Conservation (phyloP, 2,888 invertebrate genomes). For the Drosophila rellima region DNA sequence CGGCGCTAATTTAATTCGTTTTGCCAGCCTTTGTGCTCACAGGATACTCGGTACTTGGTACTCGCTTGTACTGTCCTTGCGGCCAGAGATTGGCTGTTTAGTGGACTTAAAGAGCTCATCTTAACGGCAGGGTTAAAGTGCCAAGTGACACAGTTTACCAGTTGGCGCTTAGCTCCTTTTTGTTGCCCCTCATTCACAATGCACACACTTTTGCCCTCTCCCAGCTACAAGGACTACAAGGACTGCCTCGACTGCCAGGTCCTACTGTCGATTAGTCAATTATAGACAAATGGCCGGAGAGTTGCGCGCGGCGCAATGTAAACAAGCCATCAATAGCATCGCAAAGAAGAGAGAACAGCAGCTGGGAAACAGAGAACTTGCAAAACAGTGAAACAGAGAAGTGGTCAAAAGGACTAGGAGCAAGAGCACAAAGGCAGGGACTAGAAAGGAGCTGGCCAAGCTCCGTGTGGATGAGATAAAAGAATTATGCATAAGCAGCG, state of each 20-base stretch:
- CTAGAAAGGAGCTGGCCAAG: constrained; percentile 5
- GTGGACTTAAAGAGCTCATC: constrained; percentile 43
- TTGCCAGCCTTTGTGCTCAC: constrained; percentile 23
- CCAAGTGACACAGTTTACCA: constrained; percentile 54
- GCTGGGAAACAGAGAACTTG: not conserved
- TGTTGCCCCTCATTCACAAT: constrained; percentile 14
- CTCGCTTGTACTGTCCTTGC: constrained; percentile 9
- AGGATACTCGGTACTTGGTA: constrained; percentile 16
- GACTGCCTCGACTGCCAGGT: constrained; percentile 23
- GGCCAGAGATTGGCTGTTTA: constrained; percentile 23
- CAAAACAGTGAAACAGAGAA: constrained; percentile 5
- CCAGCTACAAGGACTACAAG: constrained; percentile 4
- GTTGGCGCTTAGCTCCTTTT: constrained; percentile 8
- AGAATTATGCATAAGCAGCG: constrained; percentile 76
- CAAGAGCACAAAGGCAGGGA: not conserved
- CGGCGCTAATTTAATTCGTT: constrained; percentile 69
- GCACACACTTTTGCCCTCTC: constrained; percentile 25
- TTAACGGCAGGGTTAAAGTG: constrained; percentile 27
- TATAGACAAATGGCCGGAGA: constrained; percentile 78
- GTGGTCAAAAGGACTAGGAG: not conserved
- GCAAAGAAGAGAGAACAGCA: constrained; percentile 11
- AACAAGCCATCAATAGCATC: constrained; percentile 77
- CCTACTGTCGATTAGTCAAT: constrained; percentile 76
- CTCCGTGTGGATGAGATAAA: constrained; percentile 64
- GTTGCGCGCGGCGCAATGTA: constrained; percentile 67